These are phyloP conservation scores for Amphipoea lucens DNA, from an alignment of 2,888 invertebrate species.

Conservation along the genomic window DNA sequence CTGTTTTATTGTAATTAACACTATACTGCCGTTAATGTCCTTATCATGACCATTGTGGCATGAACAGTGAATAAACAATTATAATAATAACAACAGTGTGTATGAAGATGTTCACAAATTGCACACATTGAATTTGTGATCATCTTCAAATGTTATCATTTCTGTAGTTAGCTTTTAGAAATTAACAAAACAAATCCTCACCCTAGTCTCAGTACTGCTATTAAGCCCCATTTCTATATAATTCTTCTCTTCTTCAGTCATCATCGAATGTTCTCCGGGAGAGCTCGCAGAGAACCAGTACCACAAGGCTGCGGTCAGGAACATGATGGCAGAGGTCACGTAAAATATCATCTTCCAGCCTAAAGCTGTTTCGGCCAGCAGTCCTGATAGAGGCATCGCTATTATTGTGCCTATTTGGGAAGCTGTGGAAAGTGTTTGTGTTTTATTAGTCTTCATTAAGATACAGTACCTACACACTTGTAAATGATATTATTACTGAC, in stretches of 20 bases:
- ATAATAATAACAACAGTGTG: not conserved
- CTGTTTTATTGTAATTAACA: not conserved
- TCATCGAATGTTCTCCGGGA: constrained; percentile 89
- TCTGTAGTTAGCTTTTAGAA: not conserved
- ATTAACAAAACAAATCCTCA: constrained; percentile 33
- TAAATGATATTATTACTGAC: not conserved
- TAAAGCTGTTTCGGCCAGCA: constrained; percentile 88
- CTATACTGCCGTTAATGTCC: not conserved
- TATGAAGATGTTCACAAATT: too few species aligned
- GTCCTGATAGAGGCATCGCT: constrained; percentile 92
- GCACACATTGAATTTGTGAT: not conserved
- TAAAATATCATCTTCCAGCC: constrained; percentile 94
- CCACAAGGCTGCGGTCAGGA: constrained; percentile 90
- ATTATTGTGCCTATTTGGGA: constrained; percentile 92
- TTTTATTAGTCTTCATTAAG: not conserved
- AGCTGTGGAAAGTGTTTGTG: constrained; percentile 79
- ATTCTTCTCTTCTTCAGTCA: constrained; percentile 88
- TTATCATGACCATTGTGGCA: not conserved
- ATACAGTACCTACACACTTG: too few species aligned
- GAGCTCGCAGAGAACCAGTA: constrained; percentile 90
- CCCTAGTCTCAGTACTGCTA: constrained; percentile 74
- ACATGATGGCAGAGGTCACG: constrained; percentile 88
- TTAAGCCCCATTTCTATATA: constrained; percentile 91
- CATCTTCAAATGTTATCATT: not conserved
- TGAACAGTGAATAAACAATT: too few species aligned